Conservation (phyloP, 2,797 vertebrate genomes). For the Microctenopoma steveboyesi region DNA sequence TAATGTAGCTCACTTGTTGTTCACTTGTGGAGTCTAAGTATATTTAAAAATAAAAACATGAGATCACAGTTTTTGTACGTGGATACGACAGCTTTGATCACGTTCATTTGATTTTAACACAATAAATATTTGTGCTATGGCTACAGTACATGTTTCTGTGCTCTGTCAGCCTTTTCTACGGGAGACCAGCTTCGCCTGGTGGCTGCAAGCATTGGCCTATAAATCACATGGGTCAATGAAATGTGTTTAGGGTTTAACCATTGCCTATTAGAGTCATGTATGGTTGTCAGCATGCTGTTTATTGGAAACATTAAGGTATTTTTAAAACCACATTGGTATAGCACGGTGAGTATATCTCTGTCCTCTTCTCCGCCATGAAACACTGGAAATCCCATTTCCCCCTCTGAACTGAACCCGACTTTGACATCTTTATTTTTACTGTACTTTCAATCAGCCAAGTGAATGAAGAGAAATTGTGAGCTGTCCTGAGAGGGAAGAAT, state of each 20-base stretch:
- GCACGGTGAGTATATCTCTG: conserved; percentile 1
- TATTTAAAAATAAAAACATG: background rate
- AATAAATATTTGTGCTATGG: background rate
- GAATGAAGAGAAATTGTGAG: conserved; percentile 31
- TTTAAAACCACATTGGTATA: conserved; percentile 28
- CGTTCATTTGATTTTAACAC: background rate
- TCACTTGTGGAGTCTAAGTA: background rate
- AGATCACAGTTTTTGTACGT: background rate
- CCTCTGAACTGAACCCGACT: conserved; percentile 11
- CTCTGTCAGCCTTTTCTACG: conserved; percentile 2
- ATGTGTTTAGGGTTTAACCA: conserved; percentile 61
- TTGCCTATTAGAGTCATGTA: conserved; percentile 62
- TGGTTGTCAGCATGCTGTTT: conserved; percentile 61
- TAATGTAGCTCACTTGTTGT: too few relatives aligned
- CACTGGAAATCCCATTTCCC: conserved; percentile 8
- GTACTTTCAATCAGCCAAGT: conserved; percentile 45
- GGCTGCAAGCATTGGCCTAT: conserved; percentile 46
- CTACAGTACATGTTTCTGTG: background rate
- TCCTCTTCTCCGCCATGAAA: conserved; percentile 26
- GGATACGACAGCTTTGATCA: background rate
- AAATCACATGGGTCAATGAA: conserved; percentile 68
- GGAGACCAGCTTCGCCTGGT: conserved; percentile 4
- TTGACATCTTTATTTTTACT: conserved; percentile 68
- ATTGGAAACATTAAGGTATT: conserved; percentile 57
- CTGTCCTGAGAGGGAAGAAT: conserved; percentile 2